Conservation (phyloP, 1,140 invertebrate genomes). For the Hycleus cichorii region DNA sequence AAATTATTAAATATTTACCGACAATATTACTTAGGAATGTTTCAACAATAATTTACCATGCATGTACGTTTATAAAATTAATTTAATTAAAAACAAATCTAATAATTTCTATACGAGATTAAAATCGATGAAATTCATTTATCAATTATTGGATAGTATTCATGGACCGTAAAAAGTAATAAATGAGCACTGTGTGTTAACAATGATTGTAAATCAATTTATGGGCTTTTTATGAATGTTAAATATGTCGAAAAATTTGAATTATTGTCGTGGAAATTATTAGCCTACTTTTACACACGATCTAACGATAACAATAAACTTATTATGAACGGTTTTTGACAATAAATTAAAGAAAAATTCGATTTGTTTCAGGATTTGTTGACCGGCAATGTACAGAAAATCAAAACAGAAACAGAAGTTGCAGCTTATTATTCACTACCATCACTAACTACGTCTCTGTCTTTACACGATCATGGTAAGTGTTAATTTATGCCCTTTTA, state of each 20-base stretch:
- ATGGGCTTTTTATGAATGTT: background rate
- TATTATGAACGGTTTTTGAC: conserved; percentile 7
- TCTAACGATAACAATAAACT: conserved; percentile 16
- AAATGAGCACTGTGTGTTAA: too few species aligned
- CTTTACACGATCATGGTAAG: conserved; percentile 18
- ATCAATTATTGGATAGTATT: too few species aligned
- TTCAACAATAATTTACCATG: too few species aligned
- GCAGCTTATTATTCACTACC: conserved; percentile 24
- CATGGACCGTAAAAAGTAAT: too few species aligned
- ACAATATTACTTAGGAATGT: too few species aligned
- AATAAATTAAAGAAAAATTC: background rate
- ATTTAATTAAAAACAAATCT: too few species aligned
- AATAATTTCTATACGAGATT: too few species aligned
- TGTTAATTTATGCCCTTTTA: background rate
- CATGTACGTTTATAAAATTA: too few species aligned
- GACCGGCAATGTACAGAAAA: conserved; percentile 26
- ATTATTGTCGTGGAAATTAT: conserved; percentile 12
- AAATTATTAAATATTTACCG: too few species aligned
- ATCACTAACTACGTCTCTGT: conserved; percentile 21
- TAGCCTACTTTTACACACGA: conserved; percentile 12
- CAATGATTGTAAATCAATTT: too few species aligned
- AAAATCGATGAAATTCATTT: too few species aligned
- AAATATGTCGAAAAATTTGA: conserved; percentile 1
- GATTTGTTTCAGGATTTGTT: conserved; percentile 25
- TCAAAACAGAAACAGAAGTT: conserved; percentile 31